Base-by-base conservation (phyloP, 2,797 vertebrate genomes). In the Buphagus erythrorhynchus region DNA sequence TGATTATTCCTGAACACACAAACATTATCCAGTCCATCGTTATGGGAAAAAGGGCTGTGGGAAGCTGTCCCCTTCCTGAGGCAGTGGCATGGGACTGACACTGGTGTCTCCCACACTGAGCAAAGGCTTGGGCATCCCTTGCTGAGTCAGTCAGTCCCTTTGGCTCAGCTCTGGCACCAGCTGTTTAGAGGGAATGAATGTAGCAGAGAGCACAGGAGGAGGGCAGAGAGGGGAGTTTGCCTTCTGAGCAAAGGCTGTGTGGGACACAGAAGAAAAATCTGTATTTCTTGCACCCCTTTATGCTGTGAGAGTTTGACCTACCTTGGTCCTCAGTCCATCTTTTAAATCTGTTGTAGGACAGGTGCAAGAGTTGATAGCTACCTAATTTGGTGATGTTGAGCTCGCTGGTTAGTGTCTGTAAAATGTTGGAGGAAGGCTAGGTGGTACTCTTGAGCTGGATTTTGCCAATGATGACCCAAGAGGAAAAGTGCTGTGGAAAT, bases 361-460 rank as follows among this genome's bases (percentile, higher is more conserved):
- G 84, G 84, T 88, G 59, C 65, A 68, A 12, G 54, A 26, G 78
- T 61, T 80, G 46, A 5, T 42, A 85, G 45, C 72, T 91, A 1
- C 87, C 78, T 80, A 61, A 75, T 89, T 77, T 92, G 95, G 87
- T 72, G 84, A 46, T 94, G 77, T 33, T 55, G 72, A 85, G 65
- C 63, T 89, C 29, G 0, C 35, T 57, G 68, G 49, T 63, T 57
- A 35, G 42, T 36, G 28, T 96, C 77, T 96, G 95, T 96, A 95
- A 91, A 75, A 13, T 92, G 81, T 54, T 74, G 81, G n/a, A 67
- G 72, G 81, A 79, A 96, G 92, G 93, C 93, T 96, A 96, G 95
- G 93, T 95, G 95, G 95, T 95, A 96, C 95, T 96, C 95, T 96
- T 95, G 95, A 96, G 96, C 96, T 96, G 92, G 91, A 29, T 95